phyloP scores from a whole-genome alignment of 2,888 invertebrate genomes.

The Hofmannophila pseudospretella region DNA sequence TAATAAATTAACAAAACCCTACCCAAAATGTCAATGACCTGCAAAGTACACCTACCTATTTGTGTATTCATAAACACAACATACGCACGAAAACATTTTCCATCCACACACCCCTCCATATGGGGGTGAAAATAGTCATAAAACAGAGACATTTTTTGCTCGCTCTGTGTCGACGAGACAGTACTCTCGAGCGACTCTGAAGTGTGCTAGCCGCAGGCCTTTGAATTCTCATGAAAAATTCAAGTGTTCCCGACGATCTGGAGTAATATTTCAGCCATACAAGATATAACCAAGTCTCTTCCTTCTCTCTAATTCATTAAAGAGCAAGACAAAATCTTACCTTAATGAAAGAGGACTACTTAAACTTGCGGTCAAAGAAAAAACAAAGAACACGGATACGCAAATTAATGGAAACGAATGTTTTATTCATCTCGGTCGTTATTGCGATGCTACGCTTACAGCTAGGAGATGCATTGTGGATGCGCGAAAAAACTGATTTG shows the following conservation, averaged over 20 bases:
- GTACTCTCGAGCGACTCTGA: slow-evolving; percentile 22
- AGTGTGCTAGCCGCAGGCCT: slow-evolving; percentile 42
- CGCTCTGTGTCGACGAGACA: slow-evolving; percentile 27
- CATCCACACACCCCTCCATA: slow-evolving; percentile 27
- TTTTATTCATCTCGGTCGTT: slow-evolving; percentile 27
- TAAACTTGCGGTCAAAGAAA: too few species aligned
- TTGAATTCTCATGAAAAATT: slow-evolving; percentile 68
- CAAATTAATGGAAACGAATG: slow-evolving; percentile 18
- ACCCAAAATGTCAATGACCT: slow-evolving; percentile 34
- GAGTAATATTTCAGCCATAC: neutral
- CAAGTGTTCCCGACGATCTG: slow-evolving; percentile 44
- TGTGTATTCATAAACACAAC: slow-evolving; percentile 13
- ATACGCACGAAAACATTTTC: slow-evolving; percentile 38
- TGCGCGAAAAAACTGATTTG: slow-evolving; percentile 19
- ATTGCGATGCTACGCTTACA: slow-evolving; percentile 19
- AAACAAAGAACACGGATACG: slow-evolving; percentile 2
- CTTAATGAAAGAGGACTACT: too few species aligned
- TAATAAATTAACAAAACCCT: neutral
- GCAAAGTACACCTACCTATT: slow-evolving; percentile 9
- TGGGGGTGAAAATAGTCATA: slow-evolving; percentile 47
- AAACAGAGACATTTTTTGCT: slow-evolving; percentile 43
- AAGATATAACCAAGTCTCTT: neutral
- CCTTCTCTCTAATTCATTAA: neutral
- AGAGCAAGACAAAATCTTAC: neutral
- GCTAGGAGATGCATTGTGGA: slow-evolving; percentile 11